Percentiles rank a stretch among this genome's conserved stretches.
Conservation (phyloP, 2,113 vertebrate genomes). For the Manacus vitellinus region DNA sequence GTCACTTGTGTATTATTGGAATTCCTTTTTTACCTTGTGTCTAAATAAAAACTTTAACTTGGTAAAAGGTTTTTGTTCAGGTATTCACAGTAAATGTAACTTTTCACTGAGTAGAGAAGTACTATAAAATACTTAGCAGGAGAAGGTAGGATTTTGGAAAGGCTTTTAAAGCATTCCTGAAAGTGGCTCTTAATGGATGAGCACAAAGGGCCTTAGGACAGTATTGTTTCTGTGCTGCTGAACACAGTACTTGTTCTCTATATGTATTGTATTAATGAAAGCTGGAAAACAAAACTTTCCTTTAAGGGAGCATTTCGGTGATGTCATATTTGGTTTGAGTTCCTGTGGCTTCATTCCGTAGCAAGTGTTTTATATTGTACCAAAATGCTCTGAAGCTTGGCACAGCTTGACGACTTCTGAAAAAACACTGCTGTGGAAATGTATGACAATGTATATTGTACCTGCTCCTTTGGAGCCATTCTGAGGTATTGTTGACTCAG, state of each 20-base stretch:
- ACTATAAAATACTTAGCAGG: background rate
- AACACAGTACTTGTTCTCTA: background rate
- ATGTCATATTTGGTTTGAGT: background rate
- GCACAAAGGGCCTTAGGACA: background rate
- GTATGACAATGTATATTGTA: background rate
- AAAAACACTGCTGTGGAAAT: background rate
- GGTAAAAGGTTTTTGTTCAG: background rate
- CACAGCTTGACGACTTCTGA: background rate
- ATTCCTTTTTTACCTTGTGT: background rate
- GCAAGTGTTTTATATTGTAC: background rate
- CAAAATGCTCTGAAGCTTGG: background rate
- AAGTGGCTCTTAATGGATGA: background rate
- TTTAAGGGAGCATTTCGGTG: background rate
- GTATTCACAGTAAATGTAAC: background rate
- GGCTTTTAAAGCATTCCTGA: background rate
- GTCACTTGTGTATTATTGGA: background rate
- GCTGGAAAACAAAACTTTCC: background rate
- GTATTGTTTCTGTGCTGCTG: slow-evolving; percentile 16
- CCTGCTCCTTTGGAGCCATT: background rate
- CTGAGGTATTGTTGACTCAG: background rate
- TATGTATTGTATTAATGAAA: background rate
- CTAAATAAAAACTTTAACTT: background rate
- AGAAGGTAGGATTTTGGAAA: background rate
- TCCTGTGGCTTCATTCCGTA: background rate
- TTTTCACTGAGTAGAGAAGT: background rate